These are phyloP conservation scores for Varecia variegata DNA, from an alignment of 2,797 vertebrate species.

Conservation along the genomic window DNA sequence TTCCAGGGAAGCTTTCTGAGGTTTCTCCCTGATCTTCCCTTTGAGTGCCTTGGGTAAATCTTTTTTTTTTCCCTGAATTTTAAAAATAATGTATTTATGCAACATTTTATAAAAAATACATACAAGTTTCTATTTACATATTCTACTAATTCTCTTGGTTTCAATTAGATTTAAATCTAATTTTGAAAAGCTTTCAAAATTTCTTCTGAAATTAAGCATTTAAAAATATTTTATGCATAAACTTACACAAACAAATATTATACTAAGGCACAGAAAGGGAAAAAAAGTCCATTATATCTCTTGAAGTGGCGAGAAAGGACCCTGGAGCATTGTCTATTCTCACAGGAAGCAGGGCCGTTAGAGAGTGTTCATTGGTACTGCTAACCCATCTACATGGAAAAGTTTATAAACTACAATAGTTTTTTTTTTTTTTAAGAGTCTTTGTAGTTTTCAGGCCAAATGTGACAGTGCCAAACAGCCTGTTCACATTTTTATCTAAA, in stretches of 20 bases:
- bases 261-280: neutral
- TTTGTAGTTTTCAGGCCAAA: neutral
- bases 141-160: neutral
- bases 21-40: no score
- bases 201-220: neutral
- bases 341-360: neutral
- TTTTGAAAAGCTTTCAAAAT: neutral
- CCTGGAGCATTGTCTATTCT: rapidly evolving
- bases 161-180: neutral
- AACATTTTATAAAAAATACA: neutral
- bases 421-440: neutral
- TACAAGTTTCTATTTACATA: neutral
- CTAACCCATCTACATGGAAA: neutral
- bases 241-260: neutral
- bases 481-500: neutral
- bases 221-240: neutral
- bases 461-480: neutral
- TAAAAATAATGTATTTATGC: neutral
- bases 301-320: neutral
- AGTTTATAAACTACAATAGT: neutral
- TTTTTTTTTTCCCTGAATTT: neutral
- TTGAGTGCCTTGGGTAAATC: no score
- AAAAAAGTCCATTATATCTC: neutral
- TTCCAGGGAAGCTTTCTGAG: no score
- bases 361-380: rapidly evolving